Evolutionary conservation across 2,797 vertebrate species (phyloP), one percentile per base, ranked within the genome.

Genomic region (Sebastes hopkinsi): DNA sequence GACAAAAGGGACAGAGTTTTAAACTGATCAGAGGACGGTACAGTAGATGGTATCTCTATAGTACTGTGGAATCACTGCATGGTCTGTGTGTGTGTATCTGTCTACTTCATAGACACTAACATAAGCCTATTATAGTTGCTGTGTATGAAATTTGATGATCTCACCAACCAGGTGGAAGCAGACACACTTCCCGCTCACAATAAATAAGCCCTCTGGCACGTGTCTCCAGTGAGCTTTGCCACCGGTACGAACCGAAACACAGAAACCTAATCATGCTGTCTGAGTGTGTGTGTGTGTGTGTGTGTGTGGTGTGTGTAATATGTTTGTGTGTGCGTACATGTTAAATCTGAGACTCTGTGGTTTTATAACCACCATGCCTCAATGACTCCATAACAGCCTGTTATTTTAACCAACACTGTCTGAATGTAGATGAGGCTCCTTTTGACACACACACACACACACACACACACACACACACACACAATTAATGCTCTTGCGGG

Each of bases 91-190:
- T 66, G 74, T 84, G 58, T 72, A 42, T 68, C 38, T 25, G 56
- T 79, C 65, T 72, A 23, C 65, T 30, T 74, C 60, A 64, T 56
- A 84, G 69, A 82, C 77, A 59, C 67, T 32, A 79, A 68, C 78
- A 79, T 91, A 89, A 95, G 90, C 92, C 87, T 90, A 88, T 94
- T 92, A 90, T 81, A 79, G 70, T 84, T 83, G 80, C 76, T 78
- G 75, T 75, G 73, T 88, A 85, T 88, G 85, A 92, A 93, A 92
- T 80, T 84, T 52, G 79, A 83, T 89, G 91, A 93, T 72, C 84
- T 90, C 91, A 91, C 82, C 67, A 55, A 56, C 80, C 87, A 86
- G 80, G 83, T 87, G 82, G 74, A 64, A 72, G 67, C 74, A 80
- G 38, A 85, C 76, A 81, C 69, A 77, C 82, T 79, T 84, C 87